Evolutionary conservation across 2,797 vertebrate genomes (phyloP).

Genomic region (Cossypha polioptera): DNA sequence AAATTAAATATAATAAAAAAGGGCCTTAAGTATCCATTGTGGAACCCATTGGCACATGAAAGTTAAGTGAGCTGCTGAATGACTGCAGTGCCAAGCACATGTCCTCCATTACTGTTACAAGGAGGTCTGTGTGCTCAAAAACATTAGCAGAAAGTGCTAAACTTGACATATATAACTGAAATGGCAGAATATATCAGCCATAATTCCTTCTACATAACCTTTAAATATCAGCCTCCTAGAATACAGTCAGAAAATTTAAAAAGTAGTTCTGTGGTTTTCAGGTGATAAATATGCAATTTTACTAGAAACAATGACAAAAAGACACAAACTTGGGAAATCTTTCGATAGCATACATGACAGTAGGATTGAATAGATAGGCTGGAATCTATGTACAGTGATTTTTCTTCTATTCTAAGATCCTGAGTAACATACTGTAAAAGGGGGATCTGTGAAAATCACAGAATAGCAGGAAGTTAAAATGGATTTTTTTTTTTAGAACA

Average conservation of each 20-base stretch:
- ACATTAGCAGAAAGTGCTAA: neutral
- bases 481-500: neutral
- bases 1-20: neutral
- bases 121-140: neutral
- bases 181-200: neutral
- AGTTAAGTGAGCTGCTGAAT: neutral
- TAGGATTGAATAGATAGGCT: neutral
- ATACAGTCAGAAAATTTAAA: neutral
- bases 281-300: neutral
- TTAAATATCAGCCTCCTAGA: neutral
- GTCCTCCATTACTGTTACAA: neutral
- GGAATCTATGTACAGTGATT: neutral
- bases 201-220: neutral
- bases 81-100: neutral
- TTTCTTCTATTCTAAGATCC: neutral
- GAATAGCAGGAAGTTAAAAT: neutral
- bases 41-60: accelerated
- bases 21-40: neutral
- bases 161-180: neutral
- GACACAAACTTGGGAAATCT: neutral
- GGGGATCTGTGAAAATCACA: neutral
- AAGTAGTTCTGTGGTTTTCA: neutral
- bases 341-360: neutral
- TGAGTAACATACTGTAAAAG: neutral
- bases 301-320: neutral